These are phyloP conservation scores for Carposina sasakii DNA, from an alignment of 1,140 invertebrate species.

Conservation along the genomic window DNA sequence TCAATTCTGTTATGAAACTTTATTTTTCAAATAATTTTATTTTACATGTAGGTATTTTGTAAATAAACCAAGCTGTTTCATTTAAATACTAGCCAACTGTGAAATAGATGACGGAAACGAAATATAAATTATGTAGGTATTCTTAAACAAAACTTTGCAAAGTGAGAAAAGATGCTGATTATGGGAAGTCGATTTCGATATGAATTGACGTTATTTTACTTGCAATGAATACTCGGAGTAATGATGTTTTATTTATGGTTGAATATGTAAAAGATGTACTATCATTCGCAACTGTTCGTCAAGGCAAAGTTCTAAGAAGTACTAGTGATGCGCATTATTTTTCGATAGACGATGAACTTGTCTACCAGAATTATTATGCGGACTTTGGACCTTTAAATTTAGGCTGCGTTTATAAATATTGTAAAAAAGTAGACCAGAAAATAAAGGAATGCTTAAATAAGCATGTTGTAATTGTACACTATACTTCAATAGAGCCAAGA, in stretches of 20 bases:
- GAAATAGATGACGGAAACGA: too few relatives aligned
- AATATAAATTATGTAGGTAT: too few relatives aligned
- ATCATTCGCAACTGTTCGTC: constrained; percentile 57
- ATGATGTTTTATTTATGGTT: constrained; percentile 55
- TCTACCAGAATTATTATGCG: constrained; percentile 97
- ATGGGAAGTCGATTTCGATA: too few relatives aligned
- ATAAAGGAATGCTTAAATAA: constrained; percentile 53
- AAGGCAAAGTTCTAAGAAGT: constrained; percentile 76
- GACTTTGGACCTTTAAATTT: constrained; percentile 98
- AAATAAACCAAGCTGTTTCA: too few relatives aligned
- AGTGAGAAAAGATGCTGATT: too few relatives aligned
- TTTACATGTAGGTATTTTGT: too few relatives aligned
- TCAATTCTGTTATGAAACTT: too few relatives aligned
- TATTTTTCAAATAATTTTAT: too few relatives aligned
- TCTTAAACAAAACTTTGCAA: too few relatives aligned
- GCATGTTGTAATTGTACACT: constrained; percentile 71
- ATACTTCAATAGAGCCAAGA: constrained; percentile 85
- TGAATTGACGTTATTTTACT: constrained; percentile 9
- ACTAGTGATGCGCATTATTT: constrained; percentile 91
- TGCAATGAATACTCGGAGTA: constrained; percentile 40
- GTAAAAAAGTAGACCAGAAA: constrained; percentile 86
- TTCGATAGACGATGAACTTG: constrained; percentile 89
- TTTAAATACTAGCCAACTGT: too few relatives aligned
- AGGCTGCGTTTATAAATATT: constrained; percentile 95
- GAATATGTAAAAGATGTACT: constrained; percentile 65